Evolutionary conservation across 2,113 vertebrate species (phyloP).

Genomic region (Sphaerodactylus townsendi): DNA sequence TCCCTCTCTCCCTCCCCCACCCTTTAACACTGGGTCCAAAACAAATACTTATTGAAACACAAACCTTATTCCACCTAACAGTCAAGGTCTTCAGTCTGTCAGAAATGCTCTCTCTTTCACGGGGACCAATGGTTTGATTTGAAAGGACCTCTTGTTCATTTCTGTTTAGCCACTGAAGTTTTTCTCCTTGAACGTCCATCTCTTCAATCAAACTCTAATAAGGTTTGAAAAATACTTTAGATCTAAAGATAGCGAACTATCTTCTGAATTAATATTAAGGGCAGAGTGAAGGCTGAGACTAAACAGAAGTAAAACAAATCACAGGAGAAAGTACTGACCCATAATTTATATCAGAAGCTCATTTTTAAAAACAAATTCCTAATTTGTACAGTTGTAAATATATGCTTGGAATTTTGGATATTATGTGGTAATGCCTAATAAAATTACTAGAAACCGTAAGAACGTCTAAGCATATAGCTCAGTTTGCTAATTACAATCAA

Average conservation of each 20-base stretch:
- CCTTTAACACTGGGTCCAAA: background rate
- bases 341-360: background rate
- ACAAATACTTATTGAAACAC: background rate
- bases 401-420: background rate
- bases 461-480: background rate
- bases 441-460: background rate
- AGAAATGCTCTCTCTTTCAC: slow-evolving; percentile 82
- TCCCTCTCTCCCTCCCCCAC: too few relatives aligned
- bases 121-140: slow-evolving; percentile 75
- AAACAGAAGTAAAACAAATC: background rate
- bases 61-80: slow-evolving; percentile 87
- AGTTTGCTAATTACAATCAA: background rate
- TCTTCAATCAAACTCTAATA: slow-evolving; percentile 81
- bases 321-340: background rate
- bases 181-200: slow-evolving; percentile 82
- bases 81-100: slow-evolving; percentile 81
- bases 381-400: background rate
- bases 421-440: background rate
- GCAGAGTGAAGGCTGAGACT: background rate
- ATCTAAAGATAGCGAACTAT: slow-evolving; percentile 4
- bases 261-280: background rate
- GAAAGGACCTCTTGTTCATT: slow-evolving; percentile 82
- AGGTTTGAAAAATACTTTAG: slow-evolving; percentile 13
- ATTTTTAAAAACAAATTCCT: background rate
- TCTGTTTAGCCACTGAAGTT: slow-evolving; percentile 88